Evolutionary conservation across 2,113 vertebrate species (phyloP).

Genomic region (Anoplopoma fimbria): DNA sequence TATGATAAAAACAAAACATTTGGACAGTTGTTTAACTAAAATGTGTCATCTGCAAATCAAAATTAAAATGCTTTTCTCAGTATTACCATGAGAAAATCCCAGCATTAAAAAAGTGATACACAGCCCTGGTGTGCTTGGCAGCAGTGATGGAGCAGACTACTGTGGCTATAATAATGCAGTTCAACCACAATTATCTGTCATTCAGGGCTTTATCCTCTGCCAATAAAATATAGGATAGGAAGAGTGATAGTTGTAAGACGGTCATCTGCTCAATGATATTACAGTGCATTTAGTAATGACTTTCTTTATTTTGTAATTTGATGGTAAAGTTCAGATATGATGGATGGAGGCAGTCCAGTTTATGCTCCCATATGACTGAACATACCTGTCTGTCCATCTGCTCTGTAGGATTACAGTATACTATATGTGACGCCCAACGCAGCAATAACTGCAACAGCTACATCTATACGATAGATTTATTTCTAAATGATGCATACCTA

Average conservation of each 20-base stretch:
- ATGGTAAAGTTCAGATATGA: constrained; percentile 32
- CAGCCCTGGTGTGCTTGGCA: neutral
- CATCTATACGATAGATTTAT: neutral
- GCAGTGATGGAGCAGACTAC: neutral
- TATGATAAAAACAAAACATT: neutral
- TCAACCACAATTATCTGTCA: constrained; percentile 3
- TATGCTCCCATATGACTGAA: neutral
- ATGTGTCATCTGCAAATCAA: neutral
- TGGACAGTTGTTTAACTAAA: neutral
- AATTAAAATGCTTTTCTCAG: neutral
- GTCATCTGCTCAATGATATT: constrained; percentile 28
- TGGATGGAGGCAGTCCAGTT: neutral
- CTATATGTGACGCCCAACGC: neutral
- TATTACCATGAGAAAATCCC: neutral
- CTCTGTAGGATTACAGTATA: constrained; percentile 33
- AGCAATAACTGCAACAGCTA: neutral
- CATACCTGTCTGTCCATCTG: constrained; percentile 39
- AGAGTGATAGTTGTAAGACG: constrained; percentile 34
- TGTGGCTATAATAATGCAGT: neutral
- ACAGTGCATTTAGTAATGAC: constrained; percentile 15
- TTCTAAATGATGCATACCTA: neutral
- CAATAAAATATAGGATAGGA: constrained; percentile 39
- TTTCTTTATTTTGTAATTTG: constrained; percentile 41
- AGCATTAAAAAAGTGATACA: constrained; percentile 8
- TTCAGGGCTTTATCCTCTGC: constrained; percentile 29